phyloP scores from a whole-genome alignment of 2,113 vertebrate genomes.

The Verasper variegatus region DNA sequence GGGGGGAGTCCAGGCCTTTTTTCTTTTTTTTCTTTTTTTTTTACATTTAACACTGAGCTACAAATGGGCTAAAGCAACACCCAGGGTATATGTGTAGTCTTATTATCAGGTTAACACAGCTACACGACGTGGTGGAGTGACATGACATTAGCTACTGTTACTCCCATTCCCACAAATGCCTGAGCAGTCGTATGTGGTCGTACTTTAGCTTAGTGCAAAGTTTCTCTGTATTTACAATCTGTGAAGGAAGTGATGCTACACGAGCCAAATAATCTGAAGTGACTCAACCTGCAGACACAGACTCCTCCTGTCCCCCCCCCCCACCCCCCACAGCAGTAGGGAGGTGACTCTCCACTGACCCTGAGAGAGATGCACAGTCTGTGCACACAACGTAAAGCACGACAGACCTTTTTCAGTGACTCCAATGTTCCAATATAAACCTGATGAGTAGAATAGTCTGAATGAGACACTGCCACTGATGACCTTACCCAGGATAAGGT shows the following conservation, averaged over 20 bases:
- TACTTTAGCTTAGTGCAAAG: not conserved
- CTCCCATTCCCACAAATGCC: not conserved
- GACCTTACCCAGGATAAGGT: no score
- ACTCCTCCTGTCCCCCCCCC: not conserved
- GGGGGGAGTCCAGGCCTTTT: conserved; percentile 30
- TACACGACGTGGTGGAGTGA: not conserved
- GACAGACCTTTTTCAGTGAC: not conserved
- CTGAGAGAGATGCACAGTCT: not conserved
- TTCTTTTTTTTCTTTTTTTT: not conserved
- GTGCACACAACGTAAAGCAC: not conserved
- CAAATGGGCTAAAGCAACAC: not conserved
- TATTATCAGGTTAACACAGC: not conserved
- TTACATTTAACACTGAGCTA: not conserved
- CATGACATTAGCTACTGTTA: not conserved
- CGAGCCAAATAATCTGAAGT: not conserved
- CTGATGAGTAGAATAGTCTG: no score
- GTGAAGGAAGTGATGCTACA: not conserved
- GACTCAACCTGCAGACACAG: not conserved
- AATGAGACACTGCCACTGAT: no score
- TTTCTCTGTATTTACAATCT: not conserved
- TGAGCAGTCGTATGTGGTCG: no score
- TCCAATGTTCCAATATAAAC: no score
- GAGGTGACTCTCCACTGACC: conserved; percentile 4
- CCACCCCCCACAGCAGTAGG: not conserved
- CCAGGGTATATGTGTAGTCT: no score